A percentile compares a stretch with the other conserved stretches of the same genome.
Conservation (phyloP, 2,797 vertebrate genomes). For the Hirundo rustica region DNA sequence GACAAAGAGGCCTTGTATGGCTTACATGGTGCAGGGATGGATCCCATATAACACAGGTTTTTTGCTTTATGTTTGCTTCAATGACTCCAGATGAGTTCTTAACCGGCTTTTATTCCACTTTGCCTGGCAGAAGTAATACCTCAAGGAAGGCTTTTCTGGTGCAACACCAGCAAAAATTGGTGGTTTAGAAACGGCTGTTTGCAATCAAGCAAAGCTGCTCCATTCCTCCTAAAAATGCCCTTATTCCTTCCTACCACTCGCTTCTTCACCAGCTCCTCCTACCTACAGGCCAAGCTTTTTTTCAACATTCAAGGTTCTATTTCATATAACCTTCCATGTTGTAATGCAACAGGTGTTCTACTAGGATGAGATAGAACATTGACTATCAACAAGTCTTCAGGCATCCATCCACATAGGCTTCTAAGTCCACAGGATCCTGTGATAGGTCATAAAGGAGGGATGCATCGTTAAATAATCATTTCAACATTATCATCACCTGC, state of each 20-base stretch:
- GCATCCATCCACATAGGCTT: background rate
- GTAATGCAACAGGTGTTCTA: background rate
- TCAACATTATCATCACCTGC: background rate
- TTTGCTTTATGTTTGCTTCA: background rate
- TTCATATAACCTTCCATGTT: background rate
- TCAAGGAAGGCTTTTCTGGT: background rate
- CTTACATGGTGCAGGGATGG: background rate
- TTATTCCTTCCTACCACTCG: background rate
- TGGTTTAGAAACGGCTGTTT: background rate
- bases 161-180: background rate
- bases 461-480: background rate
- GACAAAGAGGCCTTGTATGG: background rate
- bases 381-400: background rate
- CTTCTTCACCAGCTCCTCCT: background rate
- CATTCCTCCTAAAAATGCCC: background rate
- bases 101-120: background rate
- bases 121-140: background rate
- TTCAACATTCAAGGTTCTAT: background rate
- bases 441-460: background rate
- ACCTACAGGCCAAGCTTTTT: background rate
- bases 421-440: background rate
- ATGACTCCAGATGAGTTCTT: background rate
- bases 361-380: background rate
- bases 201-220: background rate
- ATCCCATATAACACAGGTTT: rapidly evolving